Conservation (phyloP, 2,113 vertebrate species). For the Marmota monax region DNA sequence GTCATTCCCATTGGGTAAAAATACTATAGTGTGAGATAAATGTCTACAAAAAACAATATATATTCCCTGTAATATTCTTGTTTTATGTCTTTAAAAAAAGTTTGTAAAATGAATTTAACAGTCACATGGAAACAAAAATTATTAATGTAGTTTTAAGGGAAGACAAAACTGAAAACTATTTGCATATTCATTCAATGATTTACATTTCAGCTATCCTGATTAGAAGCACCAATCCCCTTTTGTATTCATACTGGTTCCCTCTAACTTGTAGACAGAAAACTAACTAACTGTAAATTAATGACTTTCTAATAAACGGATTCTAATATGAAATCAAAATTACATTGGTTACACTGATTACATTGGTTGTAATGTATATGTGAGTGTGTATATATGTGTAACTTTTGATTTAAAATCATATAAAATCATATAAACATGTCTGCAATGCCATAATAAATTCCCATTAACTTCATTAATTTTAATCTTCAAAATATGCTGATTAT, state of each 20-base stretch:
- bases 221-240: background rate
- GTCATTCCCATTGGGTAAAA: background rate
- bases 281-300: background rate
- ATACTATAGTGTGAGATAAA: background rate
- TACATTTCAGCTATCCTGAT: background rate
- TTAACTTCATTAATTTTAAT: slow-evolving; percentile 5
- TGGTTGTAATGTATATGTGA: background rate
- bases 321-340: background rate
- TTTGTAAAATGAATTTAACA: slow-evolving; percentile 1
- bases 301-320: background rate
- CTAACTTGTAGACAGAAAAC: background rate
- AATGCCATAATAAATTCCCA: background rate
- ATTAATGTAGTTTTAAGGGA: background rate
- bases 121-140: background rate
- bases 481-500: background rate
- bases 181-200: background rate
- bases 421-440: background rate
- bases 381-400: background rate
- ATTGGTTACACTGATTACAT: background rate
- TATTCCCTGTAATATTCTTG: background rate
- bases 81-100: background rate
- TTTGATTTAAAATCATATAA: background rate
- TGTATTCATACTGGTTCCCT: background rate
- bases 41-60: background rate
- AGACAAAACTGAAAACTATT: background rate